Evolutionary conservation across 1,140 invertebrate genomes (phyloP).

Genomic region (Coboldia fuscipes): DNA sequence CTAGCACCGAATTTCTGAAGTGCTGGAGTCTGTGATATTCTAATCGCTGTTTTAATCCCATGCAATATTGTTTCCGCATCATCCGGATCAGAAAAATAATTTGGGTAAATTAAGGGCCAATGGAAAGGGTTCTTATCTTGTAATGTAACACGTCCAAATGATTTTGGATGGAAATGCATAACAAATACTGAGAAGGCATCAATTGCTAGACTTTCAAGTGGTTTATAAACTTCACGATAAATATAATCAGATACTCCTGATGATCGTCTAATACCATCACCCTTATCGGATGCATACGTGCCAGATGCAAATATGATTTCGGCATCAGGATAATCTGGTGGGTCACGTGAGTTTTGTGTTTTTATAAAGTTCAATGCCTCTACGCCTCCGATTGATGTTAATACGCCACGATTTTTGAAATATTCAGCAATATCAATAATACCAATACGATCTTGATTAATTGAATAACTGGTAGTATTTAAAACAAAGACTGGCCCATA

Average conservation of each 20-base stretch:
- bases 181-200: slow-evolving; percentile 43
- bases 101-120: slow-evolving; percentile 48
- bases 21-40: slow-evolving; percentile 31
- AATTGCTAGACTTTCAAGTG: slow-evolving; percentile 24
- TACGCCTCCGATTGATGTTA: slow-evolving; percentile 31
- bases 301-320: slow-evolving; percentile 31
- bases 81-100: slow-evolving; percentile 41
- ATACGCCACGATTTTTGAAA: slow-evolving; percentile 25
- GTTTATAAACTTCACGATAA: slow-evolving; percentile 30
- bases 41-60: slow-evolving; percentile 37
- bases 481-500: slow-evolving; percentile 35
- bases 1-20: slow-evolving; percentile 33
- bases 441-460: slow-evolving; percentile 23
- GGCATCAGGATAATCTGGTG: slow-evolving; percentile 32
- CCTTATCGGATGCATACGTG: slow-evolving; percentile 39
- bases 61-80: slow-evolving; percentile 44
- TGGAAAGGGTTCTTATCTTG: slow-evolving; percentile 46
- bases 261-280: slow-evolving; percentile 28
- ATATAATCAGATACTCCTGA: slow-evolving; percentile 30
- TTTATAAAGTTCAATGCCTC: slow-evolving; percentile 41
- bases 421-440: slow-evolving; percentile 23
- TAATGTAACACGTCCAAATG: slow-evolving; percentile 41
- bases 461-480: slow-evolving; percentile 22
- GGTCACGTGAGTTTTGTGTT: slow-evolving; percentile 27
- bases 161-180: slow-evolving; percentile 52